Percentiles rank a stretch among this genome's conserved stretches.
These are phyloP conservation scores for Cyrtorhinus lividipennis DNA, from an alignment of 1,140 invertebrate species.

Conservation along the genomic window DNA sequence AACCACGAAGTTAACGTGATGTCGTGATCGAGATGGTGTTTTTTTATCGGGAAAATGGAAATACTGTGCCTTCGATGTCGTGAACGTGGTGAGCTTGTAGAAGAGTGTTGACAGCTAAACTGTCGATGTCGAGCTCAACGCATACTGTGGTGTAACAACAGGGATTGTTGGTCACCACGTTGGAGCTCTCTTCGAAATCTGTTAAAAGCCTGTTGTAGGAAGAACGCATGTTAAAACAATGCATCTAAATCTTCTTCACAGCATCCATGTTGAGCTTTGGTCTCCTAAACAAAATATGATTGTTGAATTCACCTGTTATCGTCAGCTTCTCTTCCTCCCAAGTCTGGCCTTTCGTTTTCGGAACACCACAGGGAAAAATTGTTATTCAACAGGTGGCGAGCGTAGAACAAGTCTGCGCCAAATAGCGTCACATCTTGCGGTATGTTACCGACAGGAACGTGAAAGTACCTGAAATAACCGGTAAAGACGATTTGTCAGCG, in stretches of 20 bases:
- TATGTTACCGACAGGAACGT: conserved; percentile 80
- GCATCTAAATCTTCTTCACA: too few relatives aligned
- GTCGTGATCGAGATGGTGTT: too few relatives aligned
- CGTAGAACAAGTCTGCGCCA: conserved; percentile 88
- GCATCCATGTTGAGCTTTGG: too few relatives aligned
- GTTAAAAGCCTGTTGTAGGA: conserved; percentile 55
- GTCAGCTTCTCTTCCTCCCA: conserved; percentile 91
- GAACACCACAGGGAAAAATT: conserved; percentile 96
- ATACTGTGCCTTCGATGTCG: conserved; percentile 69
- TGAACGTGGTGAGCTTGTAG: conserved; percentile 73
- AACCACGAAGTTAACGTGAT: too few relatives aligned
- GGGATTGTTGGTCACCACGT: conserved; percentile 59
- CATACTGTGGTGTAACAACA: conserved; percentile 76
- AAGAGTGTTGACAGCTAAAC: conserved; percentile 80
- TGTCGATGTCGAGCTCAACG: conserved; percentile 80
- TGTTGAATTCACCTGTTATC: conserved; percentile 61
- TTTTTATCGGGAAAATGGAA: too few relatives aligned
- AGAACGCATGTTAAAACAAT: conserved; percentile 11
- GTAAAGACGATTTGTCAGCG: too few relatives aligned
- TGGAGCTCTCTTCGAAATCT: conserved; percentile 66
- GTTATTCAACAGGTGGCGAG: conserved; percentile 70
- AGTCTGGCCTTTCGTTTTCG: conserved; percentile 72
- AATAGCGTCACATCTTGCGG: conserved; percentile 73
- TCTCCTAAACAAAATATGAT: too few relatives aligned
- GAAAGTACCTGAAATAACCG: conserved; percentile 65